A percentile compares a stretch with the other conserved stretches of the same genome.
Evolutionary conservation across 1,140 invertebrate species (phyloP).

Genomic region (Caenorhabditis briggsae): DNA sequence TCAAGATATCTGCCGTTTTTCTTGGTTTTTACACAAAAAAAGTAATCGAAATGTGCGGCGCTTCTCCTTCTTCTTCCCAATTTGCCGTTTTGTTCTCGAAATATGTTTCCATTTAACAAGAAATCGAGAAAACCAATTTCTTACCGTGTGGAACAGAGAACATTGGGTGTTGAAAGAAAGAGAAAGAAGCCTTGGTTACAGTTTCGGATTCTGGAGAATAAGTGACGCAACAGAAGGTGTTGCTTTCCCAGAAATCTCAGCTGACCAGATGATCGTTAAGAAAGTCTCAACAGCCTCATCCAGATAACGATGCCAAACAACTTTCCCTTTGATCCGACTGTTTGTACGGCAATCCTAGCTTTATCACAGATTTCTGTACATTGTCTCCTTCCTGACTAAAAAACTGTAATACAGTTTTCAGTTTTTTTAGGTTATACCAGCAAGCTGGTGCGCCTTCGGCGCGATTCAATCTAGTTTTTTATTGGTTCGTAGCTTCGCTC

Average conservation of each 20-base stretch:
- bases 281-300: not conserved
- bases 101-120: not conserved
- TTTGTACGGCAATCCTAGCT: conserved; percentile 25
- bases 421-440: too few species aligned
- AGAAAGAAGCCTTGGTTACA: not conserved
- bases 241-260: conserved; percentile 29
- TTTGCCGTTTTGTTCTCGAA: not conserved
- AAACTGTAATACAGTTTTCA: too few species aligned
- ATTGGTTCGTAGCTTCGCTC: too few species aligned
- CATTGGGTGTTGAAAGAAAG: not conserved
- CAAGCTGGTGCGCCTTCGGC: too few species aligned
- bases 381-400: not conserved
- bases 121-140: conserved; percentile 31
- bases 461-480: too few species aligned
- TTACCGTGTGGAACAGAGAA: not conserved
- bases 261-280: conserved; percentile 33
- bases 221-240: not conserved
- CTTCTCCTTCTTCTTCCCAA: not conserved
- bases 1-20: conserved; percentile 28
- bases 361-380: conserved; percentile 43
- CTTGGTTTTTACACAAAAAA: conserved; percentile 48
- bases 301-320: conserved; percentile 38
- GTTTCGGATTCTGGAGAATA: not conserved
- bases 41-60: conserved; percentile 32
- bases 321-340: conserved; percentile 47